Base-by-base conservation (phyloP, 2,888 invertebrate genomes). In the Cabera pusaria region DNA sequence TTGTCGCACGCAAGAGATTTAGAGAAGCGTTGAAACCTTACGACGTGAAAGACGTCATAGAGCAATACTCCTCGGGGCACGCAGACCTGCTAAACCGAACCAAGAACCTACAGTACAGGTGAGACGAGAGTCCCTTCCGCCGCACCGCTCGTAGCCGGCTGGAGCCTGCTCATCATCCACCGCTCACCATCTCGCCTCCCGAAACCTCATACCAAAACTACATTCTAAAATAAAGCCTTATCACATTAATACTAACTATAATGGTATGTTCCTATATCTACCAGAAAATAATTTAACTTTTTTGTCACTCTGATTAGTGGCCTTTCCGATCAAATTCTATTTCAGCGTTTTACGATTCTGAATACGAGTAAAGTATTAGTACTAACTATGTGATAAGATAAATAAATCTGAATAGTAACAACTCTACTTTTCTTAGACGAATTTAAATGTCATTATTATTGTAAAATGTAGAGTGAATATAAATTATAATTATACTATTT, bases 41-140 rank as follows among this genome's bases (percentile, higher is more conserved):
- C 89, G 97, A 97, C 90, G 96, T 97, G 74, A 97, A 96, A 91
- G 97, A 97, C 90, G 96, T 97, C 80, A 96, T 97, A 84, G 96
- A 97, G 86, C 96, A 97, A 88, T 96, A 96, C 90, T 95, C 95
- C 47, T 95, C 95, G 63, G 93, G 93, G 72, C 95, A 96, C 84
- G 95, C 96, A 55, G 96, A 97, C 87, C 93, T 97, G 80, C 92
- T 96, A 74, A 94, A 94, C 77, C 90, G 96, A 84, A 95, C 96
- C 78, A 96, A 95, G 92, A 94, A 93, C 89, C 91, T 96, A 64
- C 96, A 96, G 86, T 92, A 92, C 91, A 94, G 95, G 93, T 93
- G 91, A 91, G 91, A 78, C 55, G 64, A 56, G 57, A 49, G 52
- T 41, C 38, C 46, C 44, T 41, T 52, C 47, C 43, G 27, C 20